Evolutionary conservation across 1,140 invertebrate species (phyloP), one percentile per base, ranked within the genome.

Genomic region (Elysia chlorotica): DNA sequence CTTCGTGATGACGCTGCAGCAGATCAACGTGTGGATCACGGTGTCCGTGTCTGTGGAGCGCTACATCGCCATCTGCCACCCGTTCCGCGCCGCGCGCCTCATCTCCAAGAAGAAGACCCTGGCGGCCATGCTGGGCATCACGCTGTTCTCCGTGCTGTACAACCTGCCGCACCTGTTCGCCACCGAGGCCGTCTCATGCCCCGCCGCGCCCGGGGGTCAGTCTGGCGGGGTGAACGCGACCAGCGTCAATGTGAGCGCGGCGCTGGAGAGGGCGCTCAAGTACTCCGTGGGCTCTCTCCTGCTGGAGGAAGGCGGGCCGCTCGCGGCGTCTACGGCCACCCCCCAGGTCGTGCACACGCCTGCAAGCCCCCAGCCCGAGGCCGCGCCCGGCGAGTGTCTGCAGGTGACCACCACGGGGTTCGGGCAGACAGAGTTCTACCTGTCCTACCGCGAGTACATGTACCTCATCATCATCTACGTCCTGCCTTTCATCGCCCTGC

Each of bases 11-110:
- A 79, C 81, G 0, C 78, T 85, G 10, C 86, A 87, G 75, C 79
- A 82, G 66, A 76, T 77, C 61, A 85, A 86, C 63, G 85, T 86
- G 10, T 87, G 85, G 85, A 75, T 85, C 25, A 87, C 86, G 0
- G 84, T 87, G 1, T 79, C 81, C 2, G 84, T 86, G n/a, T 83
- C 84, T 4, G 74, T 85, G 56, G 86, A 87, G 69, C 77, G 83
- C 2, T 86, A 82, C 71, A 84, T 86, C 48, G 80, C 85, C 31
- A 85, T 86, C 41, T 86, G 85, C 68, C 81, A 82, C 71, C 85
- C 85, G 31, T 83, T 86, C 62, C 79, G 69, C 59, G 79, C 85
- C 0, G 71, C 77, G 25, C 74, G 78, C 30, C 73, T 83, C 38
- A 81, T 79, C 73, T 83, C 79, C 3, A 77, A 80, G 33, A 72